Evolutionary conservation across 2,113 vertebrate species (phyloP).

Genomic region (Puffinus mauretanicus): DNA sequence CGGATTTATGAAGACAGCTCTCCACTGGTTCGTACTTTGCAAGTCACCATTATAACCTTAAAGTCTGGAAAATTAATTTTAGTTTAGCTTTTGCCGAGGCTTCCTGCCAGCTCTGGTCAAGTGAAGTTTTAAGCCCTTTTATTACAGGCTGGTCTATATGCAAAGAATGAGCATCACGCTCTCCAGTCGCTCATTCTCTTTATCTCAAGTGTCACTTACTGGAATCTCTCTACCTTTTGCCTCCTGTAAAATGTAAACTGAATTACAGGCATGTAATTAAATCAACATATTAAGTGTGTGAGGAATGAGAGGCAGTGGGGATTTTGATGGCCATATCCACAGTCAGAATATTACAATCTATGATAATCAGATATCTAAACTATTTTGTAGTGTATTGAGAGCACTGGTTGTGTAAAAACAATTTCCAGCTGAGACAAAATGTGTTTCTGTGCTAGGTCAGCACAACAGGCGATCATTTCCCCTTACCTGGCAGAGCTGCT

Average conservation of each 20-base stretch:
- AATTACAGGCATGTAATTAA: conserved; percentile 50
- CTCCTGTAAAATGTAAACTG: conserved; percentile 34
- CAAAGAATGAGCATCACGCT: not conserved
- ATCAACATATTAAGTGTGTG: conserved; percentile 14
- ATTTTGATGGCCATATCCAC: not conserved
- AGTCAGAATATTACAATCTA: not conserved
- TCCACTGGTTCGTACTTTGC: not conserved
- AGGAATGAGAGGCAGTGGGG: not conserved
- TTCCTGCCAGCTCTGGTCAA: not conserved
- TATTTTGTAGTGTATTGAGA: not conserved
- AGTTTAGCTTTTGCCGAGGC: not conserved
- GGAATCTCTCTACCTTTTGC: conserved; percentile 28
- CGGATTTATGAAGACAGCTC: not conserved
- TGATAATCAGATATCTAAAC: not conserved
- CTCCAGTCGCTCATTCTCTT: not conserved
- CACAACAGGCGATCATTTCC: not conserved
- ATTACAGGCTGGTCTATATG: not conserved
- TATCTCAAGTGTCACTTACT: conserved; percentile 49
- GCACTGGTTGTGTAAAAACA: not conserved
- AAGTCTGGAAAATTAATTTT: conserved; percentile 13
- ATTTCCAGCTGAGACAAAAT: not conserved
- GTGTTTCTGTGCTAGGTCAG: conserved; percentile 11
- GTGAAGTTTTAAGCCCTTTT: not conserved
- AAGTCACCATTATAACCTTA: not conserved
- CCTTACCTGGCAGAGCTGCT: not conserved